phyloP scores from a whole-genome alignment of 2,888 invertebrate genomes.

The Willowsia nigromaculata region DNA sequence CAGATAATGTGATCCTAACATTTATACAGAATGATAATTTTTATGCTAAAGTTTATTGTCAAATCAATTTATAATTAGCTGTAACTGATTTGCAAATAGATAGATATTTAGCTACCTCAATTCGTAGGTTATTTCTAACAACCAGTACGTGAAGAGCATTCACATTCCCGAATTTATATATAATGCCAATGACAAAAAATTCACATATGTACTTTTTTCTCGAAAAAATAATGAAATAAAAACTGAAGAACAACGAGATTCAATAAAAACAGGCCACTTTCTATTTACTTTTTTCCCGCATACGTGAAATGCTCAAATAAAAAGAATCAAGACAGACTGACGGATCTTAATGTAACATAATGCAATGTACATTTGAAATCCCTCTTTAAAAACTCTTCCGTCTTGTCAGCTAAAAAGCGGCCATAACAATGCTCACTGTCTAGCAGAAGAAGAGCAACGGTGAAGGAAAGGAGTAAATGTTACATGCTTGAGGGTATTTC shows the following conservation, averaged over 20 bases:
- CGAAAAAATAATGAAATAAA: background rate
- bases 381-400: background rate
- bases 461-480: background rate
- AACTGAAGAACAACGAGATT: background rate
- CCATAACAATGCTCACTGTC: background rate
- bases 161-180: no score
- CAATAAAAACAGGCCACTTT: background rate
- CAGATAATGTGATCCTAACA: no score
- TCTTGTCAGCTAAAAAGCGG: background rate
- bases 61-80: no score
- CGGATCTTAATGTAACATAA: slow-evolving; percentile 45
- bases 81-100: no score
- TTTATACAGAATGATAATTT: no score
- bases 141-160: no score
- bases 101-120: no score
- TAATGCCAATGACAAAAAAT: no score
- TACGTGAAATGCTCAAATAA: background rate
- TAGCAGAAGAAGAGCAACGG: background rate
- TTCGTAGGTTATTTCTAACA: no score
- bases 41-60: no score
- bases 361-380: slow-evolving; percentile 28
- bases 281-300: background rate
- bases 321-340: slow-evolving; percentile 36
- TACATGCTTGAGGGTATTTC: background rate
- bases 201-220: background rate